Base-by-base conservation (phyloP, 2,888 invertebrate species). In the Prosopocoilus inquinatus region DNA sequence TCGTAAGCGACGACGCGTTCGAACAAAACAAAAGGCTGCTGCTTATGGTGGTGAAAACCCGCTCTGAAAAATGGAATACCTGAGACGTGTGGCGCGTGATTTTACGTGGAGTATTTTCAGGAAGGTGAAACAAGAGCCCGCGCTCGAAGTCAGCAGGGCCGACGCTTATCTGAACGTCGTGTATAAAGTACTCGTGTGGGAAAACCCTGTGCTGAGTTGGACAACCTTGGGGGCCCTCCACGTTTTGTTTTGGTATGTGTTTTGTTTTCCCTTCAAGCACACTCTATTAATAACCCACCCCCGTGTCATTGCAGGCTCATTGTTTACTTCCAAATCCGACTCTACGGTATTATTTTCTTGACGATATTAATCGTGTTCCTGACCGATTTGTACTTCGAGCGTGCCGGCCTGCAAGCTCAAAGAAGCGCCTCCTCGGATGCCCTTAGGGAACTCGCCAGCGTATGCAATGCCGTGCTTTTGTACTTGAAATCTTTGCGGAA, bases 331-430 rank as follows among this genome's bases (percentile, higher is more conserved):
- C 72, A 79, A 62, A 58, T 78, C 60, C 65, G 74, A 67, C 66
- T 80, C 67, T 70, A 79, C 71, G 69, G 77, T 60, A 63, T 80
- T 64, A 51, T 80, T 64, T 73, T 79, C 72, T 53, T 71, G 15
- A 55, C 66, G 7, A 55, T 72, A 34, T 63, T 76, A 13, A 57
- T 68, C 15, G 59, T 67, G 34, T 70, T 76, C 48, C 50, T 74
- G 15, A 69, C 69, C 55, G 77, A 78, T 61, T 65, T 70, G 39
- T 67, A 61, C 57, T 61, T 66, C 44, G 66, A 68, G 46, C 55
- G 54, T 41, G 55, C 59, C 32, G 59, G 65, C 16, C 50, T 65
- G 28, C 59, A 60, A 45, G 62, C 61, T 20, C 58, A 62, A 41
- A 57, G 61, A 43, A 59, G 50, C 46, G 50, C 67, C 43, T 66